phyloP scores from a whole-genome alignment of 2,797 vertebrate genomes.

The Danio albolineatus region DNA sequence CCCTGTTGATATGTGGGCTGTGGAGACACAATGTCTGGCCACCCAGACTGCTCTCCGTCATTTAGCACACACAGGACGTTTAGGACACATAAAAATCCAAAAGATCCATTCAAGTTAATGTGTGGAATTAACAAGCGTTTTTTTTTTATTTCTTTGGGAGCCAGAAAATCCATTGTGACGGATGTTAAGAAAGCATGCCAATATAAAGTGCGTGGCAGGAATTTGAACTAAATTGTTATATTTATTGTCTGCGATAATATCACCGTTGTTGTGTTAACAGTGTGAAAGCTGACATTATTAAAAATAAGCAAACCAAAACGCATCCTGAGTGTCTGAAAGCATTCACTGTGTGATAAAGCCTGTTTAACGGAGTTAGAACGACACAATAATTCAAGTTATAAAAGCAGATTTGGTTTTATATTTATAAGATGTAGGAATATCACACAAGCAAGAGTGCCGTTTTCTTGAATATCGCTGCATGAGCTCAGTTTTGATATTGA shows the following conservation, averaged over 20 bases:
- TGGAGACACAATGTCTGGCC: constrained; percentile 69
- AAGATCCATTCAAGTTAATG: constrained; percentile 15
- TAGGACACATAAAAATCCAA: constrained; percentile 15
- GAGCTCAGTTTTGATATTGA: no score
- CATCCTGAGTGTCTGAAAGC: no score
- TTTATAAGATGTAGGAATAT: no score
- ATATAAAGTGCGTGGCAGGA: not conserved
- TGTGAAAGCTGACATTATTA: no score
- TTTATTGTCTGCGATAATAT: not conserved
- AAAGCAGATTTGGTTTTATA: no score
- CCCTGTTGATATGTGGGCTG: constrained; percentile 69
- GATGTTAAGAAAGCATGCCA: not conserved
- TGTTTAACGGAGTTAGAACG: no score
- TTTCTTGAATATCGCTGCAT: no score
- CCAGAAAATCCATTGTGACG: constrained; percentile 4
- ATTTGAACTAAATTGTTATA: not conserved
- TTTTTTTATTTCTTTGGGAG: not conserved
- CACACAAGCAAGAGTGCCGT: no score
- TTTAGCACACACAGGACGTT: constrained; percentile 59
- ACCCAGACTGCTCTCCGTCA: constrained; percentile 69
- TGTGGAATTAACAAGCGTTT: constrained; percentile 7
- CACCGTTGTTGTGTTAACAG: no score
- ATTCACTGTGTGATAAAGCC: no score
- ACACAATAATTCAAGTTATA: no score
- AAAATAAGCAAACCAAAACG: no score